Conservation (phyloP, 1,140 invertebrate species). For the Berghia stephanieae region DNA sequence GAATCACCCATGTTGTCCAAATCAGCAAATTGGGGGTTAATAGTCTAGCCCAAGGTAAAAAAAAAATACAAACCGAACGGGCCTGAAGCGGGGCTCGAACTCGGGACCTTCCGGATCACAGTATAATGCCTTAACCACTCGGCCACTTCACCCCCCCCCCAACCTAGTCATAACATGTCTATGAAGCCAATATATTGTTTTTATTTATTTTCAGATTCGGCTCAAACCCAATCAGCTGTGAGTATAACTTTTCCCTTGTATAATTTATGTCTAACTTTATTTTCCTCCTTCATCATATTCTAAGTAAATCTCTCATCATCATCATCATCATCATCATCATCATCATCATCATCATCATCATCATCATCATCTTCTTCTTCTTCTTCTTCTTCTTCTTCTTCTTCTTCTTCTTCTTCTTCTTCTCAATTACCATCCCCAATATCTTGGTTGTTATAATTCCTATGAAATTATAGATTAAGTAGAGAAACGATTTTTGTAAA, state of each 20-base stretch:
- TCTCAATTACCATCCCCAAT: too few species aligned
- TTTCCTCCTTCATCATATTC: not conserved
- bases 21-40: too few species aligned
- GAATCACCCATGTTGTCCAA: too few species aligned
- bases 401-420: not conserved
- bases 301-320: not conserved
- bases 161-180: too few species aligned
- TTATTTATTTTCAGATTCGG: slow-evolving; percentile 9
- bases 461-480: too few species aligned
- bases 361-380: slow-evolving; percentile 8
- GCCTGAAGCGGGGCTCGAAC: too few species aligned
- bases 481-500: too few species aligned
- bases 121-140: too few species aligned
- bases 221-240: not conserved
- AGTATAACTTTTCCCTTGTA: not conserved
- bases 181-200: slow-evolving; percentile 5
- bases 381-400: not conserved
- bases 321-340: not conserved
- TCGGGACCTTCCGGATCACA: too few species aligned
- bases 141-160: too few species aligned
- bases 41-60: too few species aligned
- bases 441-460: not conserved
- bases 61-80: too few species aligned
- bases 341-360: not conserved
- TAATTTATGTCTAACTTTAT: not conserved